These are phyloP conservation scores for Sebastes ruberrimus DNA, from an alignment of 2,797 vertebrate genomes.

Conservation along the genomic window DNA sequence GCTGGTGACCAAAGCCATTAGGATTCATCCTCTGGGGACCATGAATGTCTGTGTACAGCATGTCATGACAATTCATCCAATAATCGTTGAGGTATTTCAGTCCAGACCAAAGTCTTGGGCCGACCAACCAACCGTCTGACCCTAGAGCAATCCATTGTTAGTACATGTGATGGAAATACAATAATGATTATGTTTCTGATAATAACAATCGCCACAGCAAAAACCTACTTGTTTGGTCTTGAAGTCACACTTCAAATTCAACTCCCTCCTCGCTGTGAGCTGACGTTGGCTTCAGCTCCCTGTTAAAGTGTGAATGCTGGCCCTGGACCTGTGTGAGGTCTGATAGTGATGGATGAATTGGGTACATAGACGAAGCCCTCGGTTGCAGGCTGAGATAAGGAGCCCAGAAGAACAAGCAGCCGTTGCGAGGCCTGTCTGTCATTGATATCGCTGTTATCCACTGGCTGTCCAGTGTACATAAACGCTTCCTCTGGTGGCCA, in stretches of 20 bases:
- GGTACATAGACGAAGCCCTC: constrained; percentile 52
- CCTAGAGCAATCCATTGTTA: neutral
- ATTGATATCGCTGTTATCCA: constrained; percentile 70
- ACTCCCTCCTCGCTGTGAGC: constrained; percentile 6
- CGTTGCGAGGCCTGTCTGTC: constrained; percentile 67
- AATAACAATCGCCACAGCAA: neutral
- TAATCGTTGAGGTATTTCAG: neutral
- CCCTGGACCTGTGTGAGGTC: constrained; percentile 59
- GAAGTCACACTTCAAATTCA: constrained; percentile 22
- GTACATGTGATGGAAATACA: neutral
- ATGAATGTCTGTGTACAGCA: too few species aligned
- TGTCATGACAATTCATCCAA: neutral
- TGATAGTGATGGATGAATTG: constrained; percentile 78
- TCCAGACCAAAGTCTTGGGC: neutral
- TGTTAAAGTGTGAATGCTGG: constrained; percentile 33
- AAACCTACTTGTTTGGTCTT: neutral
- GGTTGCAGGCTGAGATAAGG: constrained; percentile 70
- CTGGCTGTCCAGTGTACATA: constrained; percentile 41
- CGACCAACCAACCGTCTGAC: neutral
- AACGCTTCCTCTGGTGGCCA: constrained; percentile 38
- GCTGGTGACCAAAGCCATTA: neutral
- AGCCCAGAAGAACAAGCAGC: constrained; percentile 59
- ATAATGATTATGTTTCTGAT: neutral
- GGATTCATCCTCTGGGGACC: neutral
- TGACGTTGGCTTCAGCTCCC: constrained; percentile 13